Percentiles rank a stretch among this genome's conserved stretches.
phyloP scores from a whole-genome alignment of 2,888 invertebrate species.

The Allolobophora icterica region DNA sequence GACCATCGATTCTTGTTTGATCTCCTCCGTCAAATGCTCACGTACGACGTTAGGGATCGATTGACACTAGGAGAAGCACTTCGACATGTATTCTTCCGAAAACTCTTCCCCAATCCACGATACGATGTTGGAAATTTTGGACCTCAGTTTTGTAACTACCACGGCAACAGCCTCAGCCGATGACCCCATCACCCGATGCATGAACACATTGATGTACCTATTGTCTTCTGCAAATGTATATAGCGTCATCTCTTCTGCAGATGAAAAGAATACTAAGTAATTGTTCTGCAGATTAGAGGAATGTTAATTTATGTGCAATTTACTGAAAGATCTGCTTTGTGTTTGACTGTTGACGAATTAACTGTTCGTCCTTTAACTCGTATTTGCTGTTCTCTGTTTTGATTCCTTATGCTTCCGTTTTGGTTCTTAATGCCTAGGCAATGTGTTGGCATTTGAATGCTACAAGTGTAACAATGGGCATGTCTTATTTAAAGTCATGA shows the following conservation, averaged over 20 bases:
- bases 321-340: not conserved
- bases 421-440: not conserved
- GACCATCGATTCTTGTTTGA: conserved; percentile 93
- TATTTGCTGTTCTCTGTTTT: not conserved
- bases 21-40: conserved; percentile 91
- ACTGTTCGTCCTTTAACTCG: not conserved
- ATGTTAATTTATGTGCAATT: not conserved
- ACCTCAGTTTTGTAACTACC: not conserved
- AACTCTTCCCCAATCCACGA: conserved; percentile 42
- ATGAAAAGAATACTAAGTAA: not conserved
- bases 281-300: not conserved
- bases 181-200: not conserved
- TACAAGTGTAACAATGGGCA: not conserved
- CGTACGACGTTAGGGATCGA: conserved; percentile 90
- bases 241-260: not conserved
- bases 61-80: conserved; percentile 86
- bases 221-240: not conserved
- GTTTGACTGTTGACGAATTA: not conserved
- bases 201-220: not conserved
- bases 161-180: conserved; percentile 4
- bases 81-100: conserved; percentile 85
- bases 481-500: conserved; percentile 10
- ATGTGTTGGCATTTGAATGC: not conserved
- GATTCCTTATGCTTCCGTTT: not conserved
- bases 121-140: not conserved